Evolutionary conservation across 1,140 invertebrate genomes (phyloP).

Genomic region (Sitophilus oryzae): DNA sequence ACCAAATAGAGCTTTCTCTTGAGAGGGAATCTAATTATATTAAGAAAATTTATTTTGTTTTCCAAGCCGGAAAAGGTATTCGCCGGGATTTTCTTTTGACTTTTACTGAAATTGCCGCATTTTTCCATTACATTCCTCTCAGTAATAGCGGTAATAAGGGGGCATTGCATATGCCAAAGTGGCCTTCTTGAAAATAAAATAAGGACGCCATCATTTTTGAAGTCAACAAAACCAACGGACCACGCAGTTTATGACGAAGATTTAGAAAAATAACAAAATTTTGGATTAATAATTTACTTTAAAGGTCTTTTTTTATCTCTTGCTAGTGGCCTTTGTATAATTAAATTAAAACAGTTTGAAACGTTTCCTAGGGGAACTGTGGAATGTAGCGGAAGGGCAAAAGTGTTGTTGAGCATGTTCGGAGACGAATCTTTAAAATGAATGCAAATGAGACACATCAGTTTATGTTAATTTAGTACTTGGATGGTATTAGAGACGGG

Average conservation of each 20-base stretch:
- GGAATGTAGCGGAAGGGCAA: background rate
- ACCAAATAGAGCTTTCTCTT: too few relatives aligned
- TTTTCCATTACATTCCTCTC: background rate
- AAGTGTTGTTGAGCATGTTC: constrained; percentile 13
- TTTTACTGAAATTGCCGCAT: background rate
- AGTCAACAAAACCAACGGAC: background rate
- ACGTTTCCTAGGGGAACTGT: background rate
- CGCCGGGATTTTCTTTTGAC: background rate
- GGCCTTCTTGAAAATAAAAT: background rate
- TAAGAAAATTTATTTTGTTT: background rate
- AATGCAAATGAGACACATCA: constrained; percentile 18
- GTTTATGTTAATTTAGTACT: constrained; percentile 14
- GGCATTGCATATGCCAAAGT: background rate
- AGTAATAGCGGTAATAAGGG: background rate
- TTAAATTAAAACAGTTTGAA: constrained; percentile 5
- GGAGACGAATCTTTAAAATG: constrained; percentile 8
- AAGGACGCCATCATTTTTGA: background rate
- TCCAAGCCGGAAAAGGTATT: background rate
- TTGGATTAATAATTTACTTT: background rate
- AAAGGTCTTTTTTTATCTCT: background rate
- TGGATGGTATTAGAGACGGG: constrained; percentile 8
- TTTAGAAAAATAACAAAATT: background rate
- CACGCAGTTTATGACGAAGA: background rate
- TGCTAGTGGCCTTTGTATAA: background rate
- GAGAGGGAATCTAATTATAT: background rate